Conservation (phyloP, 2,797 vertebrate genomes). For the Hozukius guyotensis region DNA sequence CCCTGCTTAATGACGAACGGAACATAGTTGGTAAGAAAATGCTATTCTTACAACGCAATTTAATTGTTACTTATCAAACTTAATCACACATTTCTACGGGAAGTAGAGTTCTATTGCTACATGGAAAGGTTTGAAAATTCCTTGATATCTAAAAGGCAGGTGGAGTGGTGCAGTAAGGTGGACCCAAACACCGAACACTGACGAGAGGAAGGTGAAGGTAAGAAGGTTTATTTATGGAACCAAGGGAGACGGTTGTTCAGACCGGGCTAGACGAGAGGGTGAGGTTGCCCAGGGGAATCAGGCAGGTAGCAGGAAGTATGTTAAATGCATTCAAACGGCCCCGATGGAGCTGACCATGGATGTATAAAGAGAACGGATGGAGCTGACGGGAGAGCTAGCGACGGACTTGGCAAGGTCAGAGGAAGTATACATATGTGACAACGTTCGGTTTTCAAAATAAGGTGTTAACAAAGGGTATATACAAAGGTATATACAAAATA, state of each 20-base stretch:
- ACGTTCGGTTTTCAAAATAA: too few species aligned
- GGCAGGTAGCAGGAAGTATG: background rate
- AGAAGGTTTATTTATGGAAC: background rate
- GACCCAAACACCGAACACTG: background rate
- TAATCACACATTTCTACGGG: background rate
- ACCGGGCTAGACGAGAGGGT: background rate
- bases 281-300: background rate
- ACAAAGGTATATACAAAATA: too few species aligned
- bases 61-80: background rate
- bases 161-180: background rate
- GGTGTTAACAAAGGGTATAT: too few species aligned
- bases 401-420: too few species aligned
- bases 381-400: too few species aligned
- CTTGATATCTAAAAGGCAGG: background rate
- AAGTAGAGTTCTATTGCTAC: background rate
- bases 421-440: too few species aligned
- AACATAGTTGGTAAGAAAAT: background rate
- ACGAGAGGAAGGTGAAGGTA: background rate
- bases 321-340: too few species aligned
- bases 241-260: background rate
- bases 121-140: background rate
- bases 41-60: background rate
- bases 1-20: background rate
- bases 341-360: too few species aligned
- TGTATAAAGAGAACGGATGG: too few species aligned